Evolutionary conservation across 2,797 vertebrate genomes (phyloP).

Genomic region (Oreonectes daqikongensis): DNA sequence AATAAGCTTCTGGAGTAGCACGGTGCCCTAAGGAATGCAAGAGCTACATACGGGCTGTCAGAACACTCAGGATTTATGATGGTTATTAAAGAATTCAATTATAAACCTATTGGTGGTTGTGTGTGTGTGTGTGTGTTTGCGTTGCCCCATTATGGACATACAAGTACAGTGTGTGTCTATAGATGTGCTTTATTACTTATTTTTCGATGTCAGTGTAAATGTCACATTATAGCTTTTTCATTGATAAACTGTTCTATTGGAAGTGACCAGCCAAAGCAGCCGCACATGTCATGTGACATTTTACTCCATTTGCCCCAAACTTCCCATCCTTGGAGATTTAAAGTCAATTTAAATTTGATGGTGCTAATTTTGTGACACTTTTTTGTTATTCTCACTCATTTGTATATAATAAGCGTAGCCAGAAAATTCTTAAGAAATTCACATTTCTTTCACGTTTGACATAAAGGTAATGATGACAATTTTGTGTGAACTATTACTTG

Average conservation of each 20-base stretch:
- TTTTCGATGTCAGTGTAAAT: slow-evolving; percentile 2
- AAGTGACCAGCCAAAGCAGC: slow-evolving; percentile 13
- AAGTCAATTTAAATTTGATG: too few relatives aligned
- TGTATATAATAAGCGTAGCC: too few relatives aligned
- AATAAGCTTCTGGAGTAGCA: slow-evolving; percentile 51
- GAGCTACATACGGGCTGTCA: slow-evolving; percentile 42
- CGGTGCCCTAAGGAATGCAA: slow-evolving; percentile 47
- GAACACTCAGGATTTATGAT: slow-evolving; percentile 50
- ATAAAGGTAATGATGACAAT: neutral
- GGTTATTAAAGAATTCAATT: slow-evolving; percentile 70
- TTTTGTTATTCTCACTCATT: neutral
- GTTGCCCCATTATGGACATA: neutral
- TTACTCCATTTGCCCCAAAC: neutral
- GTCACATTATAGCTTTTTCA: neutral
- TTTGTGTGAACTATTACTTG: neutral
- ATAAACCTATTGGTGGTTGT: slow-evolving; percentile 49
- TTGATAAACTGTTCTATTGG: slow-evolving; percentile 1
- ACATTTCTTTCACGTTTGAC: neutral
- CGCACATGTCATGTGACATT: neutral
- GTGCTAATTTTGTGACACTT: too few relatives aligned
- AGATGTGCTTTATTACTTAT: slow-evolving; percentile 21
- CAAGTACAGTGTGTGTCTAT: slow-evolving; percentile 27
- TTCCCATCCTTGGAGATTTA: too few relatives aligned
- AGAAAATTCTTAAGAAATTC: neutral
- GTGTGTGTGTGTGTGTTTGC: slow-evolving; percentile 36